Percentiles rank a stretch among this genome's conserved stretches.
These are phyloP conservation scores for Forpus xanthops DNA, from an alignment of 2,797 vertebrate species.

Conservation along the genomic window DNA sequence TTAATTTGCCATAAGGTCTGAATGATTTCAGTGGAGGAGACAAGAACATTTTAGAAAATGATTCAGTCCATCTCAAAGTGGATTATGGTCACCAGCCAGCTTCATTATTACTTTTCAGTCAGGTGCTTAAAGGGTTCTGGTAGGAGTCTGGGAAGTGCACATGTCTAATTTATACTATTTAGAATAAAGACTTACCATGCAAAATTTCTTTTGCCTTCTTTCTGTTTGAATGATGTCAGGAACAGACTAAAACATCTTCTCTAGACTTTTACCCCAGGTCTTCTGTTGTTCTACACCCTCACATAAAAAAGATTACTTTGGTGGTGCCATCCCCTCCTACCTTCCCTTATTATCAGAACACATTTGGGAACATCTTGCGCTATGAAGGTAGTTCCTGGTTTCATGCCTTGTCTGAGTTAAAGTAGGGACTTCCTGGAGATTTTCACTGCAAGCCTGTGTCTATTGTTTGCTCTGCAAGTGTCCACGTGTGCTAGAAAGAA, in stretches of 20 bases:
- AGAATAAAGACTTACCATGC: not conserved
- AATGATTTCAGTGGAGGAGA: not conserved
- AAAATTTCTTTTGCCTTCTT: not conserved
- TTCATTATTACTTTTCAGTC: not conserved
- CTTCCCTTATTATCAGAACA: not conserved
- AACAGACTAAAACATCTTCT: not conserved
- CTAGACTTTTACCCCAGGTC: not conserved
- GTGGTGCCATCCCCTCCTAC: not conserved
- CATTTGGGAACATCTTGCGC: not conserved
- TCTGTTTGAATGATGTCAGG: not conserved
- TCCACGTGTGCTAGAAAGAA: not conserved
- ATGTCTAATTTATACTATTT: not conserved
- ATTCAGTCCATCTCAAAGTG: not conserved
- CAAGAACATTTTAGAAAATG: not conserved
- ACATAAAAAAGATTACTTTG: not conserved
- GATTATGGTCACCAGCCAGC: not conserved
- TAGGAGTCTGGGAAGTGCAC: not conserved
- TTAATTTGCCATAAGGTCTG: not conserved
- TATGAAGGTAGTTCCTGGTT: not conserved
- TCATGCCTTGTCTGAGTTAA: not conserved
- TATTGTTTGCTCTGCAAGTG: not conserved
- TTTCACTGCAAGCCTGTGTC: not conserved
- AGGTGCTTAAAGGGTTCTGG: not conserved
- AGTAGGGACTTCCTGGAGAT: not conserved
- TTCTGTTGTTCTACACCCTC: not conserved